Conservation (phyloP, 1,140 invertebrate species). For the Venustaconcha ellipsiformis region DNA sequence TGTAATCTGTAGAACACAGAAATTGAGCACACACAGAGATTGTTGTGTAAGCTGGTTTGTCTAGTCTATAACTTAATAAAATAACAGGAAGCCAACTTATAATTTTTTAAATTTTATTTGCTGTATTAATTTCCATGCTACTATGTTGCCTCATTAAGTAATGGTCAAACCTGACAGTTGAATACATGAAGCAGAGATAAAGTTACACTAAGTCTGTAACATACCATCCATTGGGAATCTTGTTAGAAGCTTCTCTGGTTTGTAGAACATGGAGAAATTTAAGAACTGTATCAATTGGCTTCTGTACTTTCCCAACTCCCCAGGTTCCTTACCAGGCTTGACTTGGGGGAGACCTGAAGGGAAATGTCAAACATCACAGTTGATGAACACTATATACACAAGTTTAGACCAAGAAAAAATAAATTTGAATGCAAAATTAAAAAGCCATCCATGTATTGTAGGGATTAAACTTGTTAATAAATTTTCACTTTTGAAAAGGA, state of each 20-base stretch:
- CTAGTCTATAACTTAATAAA: too few relatives aligned
- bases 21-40: too few relatives aligned
- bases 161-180: too few relatives aligned
- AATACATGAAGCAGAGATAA: too few relatives aligned
- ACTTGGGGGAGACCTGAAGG: constrained; percentile 66
- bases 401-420: neutral
- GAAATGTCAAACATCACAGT: constrained; percentile 2
- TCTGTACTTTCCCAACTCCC: constrained; percentile 76
- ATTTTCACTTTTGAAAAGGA: neutral
- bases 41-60: too few relatives aligned
- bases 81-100: too few relatives aligned
- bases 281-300: constrained; percentile 88
- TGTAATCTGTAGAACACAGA: too few relatives aligned
- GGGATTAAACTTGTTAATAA: neutral
- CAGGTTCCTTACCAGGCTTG: constrained; percentile 70
- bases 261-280: constrained; percentile 85
- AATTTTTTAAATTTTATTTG: too few relatives aligned
- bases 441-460: neutral
- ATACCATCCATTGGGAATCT: constrained; percentile 87
- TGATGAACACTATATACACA: neutral
- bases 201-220: constrained; percentile 12
- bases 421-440: neutral
- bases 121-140: too few relatives aligned
- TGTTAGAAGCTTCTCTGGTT: constrained; percentile 82
- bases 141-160: too few relatives aligned